phyloP scores from a whole-genome alignment of 2,888 invertebrate genomes.

The Cataglyphis altisquamis region DNA sequence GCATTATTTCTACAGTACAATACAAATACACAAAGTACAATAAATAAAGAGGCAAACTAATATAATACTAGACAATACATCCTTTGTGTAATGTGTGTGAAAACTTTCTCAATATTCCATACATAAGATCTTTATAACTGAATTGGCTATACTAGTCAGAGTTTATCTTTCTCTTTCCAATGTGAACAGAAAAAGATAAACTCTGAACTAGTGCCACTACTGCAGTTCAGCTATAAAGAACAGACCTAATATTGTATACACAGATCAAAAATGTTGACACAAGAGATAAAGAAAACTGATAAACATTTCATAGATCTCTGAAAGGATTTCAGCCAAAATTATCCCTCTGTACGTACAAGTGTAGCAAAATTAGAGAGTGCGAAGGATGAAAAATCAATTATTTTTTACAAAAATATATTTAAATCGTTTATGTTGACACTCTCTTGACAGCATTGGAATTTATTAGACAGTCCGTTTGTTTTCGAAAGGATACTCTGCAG shows the following conservation, averaged over 20 bases:
- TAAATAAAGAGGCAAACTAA: not conserved
- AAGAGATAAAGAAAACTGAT: not conserved
- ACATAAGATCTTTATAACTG: no score
- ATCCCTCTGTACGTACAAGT: no score
- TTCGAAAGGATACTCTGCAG: not conserved
- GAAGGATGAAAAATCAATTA: not conserved
- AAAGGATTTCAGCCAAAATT: not conserved
- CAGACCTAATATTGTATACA: not conserved
- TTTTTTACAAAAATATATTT: not conserved
- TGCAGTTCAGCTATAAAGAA: no score
- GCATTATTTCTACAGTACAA: not conserved
- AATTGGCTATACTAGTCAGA: no score
- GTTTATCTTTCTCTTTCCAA: no score
- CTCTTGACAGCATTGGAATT: slow-evolving; percentile 63
- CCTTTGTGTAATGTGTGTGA: not conserved
- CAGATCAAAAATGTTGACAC: slow-evolving; percentile 2
- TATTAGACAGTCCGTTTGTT: not conserved
- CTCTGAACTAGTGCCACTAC: no score
- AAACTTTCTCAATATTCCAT: not conserved
- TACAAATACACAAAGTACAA: not conserved
- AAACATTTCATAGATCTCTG: not conserved
- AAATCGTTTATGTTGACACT: slow-evolving; percentile 67
- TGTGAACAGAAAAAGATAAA: no score
- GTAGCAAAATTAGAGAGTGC: not conserved
- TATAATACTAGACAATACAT: not conserved